Conservation (phyloP, 2,113 vertebrate genomes). For the Lycaon pictus region DNA sequence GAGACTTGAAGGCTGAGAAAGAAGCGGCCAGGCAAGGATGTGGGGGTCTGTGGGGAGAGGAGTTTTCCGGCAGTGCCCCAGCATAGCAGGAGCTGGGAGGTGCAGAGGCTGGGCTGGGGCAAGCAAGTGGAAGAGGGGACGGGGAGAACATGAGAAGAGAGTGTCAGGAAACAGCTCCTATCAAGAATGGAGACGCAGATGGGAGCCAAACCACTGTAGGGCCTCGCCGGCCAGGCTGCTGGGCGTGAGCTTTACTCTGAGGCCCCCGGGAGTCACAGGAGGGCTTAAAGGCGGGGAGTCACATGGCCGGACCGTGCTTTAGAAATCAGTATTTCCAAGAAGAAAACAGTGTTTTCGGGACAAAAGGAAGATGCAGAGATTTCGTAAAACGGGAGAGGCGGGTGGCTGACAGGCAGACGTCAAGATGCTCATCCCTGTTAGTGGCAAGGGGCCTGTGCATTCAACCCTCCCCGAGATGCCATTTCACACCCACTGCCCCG, state of each 20-base stretch:
- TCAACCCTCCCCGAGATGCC: not conserved
- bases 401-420: not conserved
- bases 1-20: not conserved
- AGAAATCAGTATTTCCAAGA: not conserved
- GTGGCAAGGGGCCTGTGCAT: not conserved
- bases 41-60: not conserved
- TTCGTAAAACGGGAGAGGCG: not conserved
- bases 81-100: not conserved
- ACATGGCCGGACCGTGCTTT: not conserved
- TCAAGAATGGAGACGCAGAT: not conserved
- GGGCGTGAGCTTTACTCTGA: not conserved
- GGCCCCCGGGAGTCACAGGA: not conserved
- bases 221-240: not conserved
- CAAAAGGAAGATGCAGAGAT: not conserved
- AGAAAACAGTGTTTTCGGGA: not conserved
- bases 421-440: not conserved
- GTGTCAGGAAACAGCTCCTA: not conserved
- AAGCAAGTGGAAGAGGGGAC: not conserved
- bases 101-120: not conserved
- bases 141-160: not conserved
- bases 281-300: constrained; percentile 39
- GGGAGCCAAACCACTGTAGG: not conserved
- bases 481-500: not conserved
- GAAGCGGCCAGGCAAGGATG: not conserved
- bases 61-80: not conserved